phyloP scores from a whole-genome alignment of 2,888 invertebrate genomes.

The Zygogramma bicolorata region DNA sequence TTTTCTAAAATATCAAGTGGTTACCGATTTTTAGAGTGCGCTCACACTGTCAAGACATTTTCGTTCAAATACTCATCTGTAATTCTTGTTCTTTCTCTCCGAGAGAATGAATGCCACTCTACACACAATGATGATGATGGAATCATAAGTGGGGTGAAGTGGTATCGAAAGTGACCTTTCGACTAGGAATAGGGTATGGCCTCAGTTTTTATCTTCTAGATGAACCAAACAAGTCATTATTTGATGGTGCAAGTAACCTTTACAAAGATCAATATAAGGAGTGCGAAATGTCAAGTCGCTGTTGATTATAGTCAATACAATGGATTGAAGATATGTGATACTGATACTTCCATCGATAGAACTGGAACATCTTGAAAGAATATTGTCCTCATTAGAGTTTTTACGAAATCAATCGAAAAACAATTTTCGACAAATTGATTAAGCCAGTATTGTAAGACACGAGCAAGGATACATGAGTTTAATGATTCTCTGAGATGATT shows the following conservation, averaged over 20 bases:
- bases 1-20: too few relatives aligned
- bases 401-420: too few relatives aligned
- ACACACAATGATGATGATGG: not conserved
- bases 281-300: not conserved
- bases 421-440: too few relatives aligned
- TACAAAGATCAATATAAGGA: not conserved
- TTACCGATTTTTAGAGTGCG: too few relatives aligned
- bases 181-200: not conserved
- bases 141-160: constrained; percentile 14
- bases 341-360: too few relatives aligned
- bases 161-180: not conserved
- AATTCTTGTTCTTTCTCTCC: not conserved
- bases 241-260: not conserved
- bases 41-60: too few relatives aligned
- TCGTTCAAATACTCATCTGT: too few relatives aligned
- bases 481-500: too few relatives aligned
- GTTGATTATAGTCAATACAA: not conserved
- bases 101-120: not conserved
- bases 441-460: too few relatives aligned
- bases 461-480: too few relatives aligned
- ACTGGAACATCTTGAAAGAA: not conserved
- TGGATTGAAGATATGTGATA: too few relatives aligned
- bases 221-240: not conserved
- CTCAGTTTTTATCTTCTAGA: not conserved
- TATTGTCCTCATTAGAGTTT: too few relatives aligned